These are phyloP conservation scores for Dusona sp. DNA, from an alignment of 2,888 invertebrate genomes.

Conservation along the genomic window DNA sequence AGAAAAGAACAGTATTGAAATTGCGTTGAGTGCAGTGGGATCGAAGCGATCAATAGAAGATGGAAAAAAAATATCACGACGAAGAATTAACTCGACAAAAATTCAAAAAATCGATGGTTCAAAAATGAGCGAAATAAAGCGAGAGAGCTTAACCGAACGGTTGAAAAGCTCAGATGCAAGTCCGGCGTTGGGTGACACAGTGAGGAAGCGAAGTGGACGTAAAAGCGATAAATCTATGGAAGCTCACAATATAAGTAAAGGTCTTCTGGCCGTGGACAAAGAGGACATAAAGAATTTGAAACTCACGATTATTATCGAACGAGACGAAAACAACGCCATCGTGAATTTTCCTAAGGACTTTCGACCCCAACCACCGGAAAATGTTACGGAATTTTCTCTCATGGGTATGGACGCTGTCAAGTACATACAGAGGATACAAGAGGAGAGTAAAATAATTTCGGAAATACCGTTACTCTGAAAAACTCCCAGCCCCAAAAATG, in stretches of 20 bases:
- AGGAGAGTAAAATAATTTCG: slow-evolving; percentile 57
- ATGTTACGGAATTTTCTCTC: slow-evolving; percentile 72
- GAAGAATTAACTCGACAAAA: background rate
- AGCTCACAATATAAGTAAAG: slow-evolving; percentile 62
- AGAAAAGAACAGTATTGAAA: background rate
- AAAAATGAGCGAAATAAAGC: background rate
- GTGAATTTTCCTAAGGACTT: slow-evolving; percentile 76
- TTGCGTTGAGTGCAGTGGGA: background rate
- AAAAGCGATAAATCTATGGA: slow-evolving; percentile 2
- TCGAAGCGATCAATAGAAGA: background rate
- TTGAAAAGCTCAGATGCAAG: background rate
- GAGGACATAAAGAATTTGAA: slow-evolving; percentile 74
- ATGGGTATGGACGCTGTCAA: slow-evolving; percentile 75
- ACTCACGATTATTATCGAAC: slow-evolving; percentile 73
- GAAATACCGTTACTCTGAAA: slow-evolving; percentile 53
- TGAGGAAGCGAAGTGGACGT: slow-evolving; percentile 14
- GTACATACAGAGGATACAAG: slow-evolving; percentile 74
- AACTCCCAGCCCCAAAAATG: background rate
- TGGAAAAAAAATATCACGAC: background rate
- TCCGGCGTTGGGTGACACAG: background rate
- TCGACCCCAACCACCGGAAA: slow-evolving; percentile 70
- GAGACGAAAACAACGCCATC: slow-evolving; percentile 70
- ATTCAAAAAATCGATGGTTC: background rate
- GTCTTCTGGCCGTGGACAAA: slow-evolving; percentile 71
- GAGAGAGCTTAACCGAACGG: background rate